Evolutionary conservation across 2,113 vertebrate genomes (phyloP).

Genomic region (Saccopteryx bilineata): DNA sequence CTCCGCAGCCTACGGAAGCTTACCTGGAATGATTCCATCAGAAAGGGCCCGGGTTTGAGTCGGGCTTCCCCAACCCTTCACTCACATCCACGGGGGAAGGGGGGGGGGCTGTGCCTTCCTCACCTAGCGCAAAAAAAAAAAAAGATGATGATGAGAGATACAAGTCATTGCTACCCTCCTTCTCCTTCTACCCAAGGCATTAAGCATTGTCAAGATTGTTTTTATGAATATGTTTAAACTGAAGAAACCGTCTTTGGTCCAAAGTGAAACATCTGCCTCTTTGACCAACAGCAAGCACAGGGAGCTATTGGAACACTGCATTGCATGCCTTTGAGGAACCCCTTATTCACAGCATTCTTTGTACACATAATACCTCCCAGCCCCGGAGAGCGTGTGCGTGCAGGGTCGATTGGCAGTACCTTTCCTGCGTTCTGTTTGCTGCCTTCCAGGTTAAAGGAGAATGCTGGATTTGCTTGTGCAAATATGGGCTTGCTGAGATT

Average conservation of each 20-base stretch:
- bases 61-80: background rate
- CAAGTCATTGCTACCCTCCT: background rate
- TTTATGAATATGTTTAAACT: slow-evolving; percentile 69
- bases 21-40: background rate
- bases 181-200: background rate
- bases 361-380: slow-evolving; percentile 73
- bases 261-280: slow-evolving; percentile 67
- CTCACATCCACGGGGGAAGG: background rate
- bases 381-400: background rate
- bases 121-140: rapidly evolving
- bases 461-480: slow-evolving; percentile 77
- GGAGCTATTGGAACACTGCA: slow-evolving; percentile 49
- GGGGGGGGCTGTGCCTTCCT: background rate
- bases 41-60: background rate
- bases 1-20: background rate
- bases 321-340: slow-evolving; percentile 68
- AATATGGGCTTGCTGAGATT: slow-evolving; percentile 61
- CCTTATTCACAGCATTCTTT: slow-evolving; percentile 62
- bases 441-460: slow-evolving; percentile 78
- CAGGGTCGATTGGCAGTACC: slow-evolving; percentile 66
- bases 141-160: background rate
- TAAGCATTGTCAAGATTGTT: slow-evolving; percentile 19
- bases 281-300: slow-evolving; percentile 46
- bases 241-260: slow-evolving; percentile 65
- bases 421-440: slow-evolving; percentile 71